Base-by-base conservation (phyloP, 2,888 invertebrate genomes). In the Polydrusus tereticollis region DNA sequence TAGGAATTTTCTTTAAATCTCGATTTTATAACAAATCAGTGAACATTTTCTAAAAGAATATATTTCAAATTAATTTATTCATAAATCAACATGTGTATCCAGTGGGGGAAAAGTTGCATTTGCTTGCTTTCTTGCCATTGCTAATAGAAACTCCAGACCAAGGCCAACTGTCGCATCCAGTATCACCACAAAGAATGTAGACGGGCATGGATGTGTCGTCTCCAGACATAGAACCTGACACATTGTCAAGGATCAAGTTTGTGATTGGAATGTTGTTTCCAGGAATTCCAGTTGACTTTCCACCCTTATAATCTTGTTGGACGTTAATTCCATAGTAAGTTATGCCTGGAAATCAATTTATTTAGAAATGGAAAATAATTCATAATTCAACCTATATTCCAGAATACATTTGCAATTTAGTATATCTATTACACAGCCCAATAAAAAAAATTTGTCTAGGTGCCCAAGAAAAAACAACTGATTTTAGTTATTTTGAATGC, bases 241-340 rank as follows among this genome's bases (percentile, higher is more conserved):
- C 58, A 21, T 67, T 55, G 1, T 50, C 67, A 21, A 78, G 29
- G 18, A 52, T 57, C 20, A 78, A 69, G 16, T 69, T 58, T 7
- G 38, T 69, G 21, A 78, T 76, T 16, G 77, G 77, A 45, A 77
- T 73, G 58, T 78, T 78, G 23, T 63, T 69, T 16, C 59, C 67
- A 1, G 77, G 20, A 4, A 10, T 70, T 23, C 77, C 78, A 38
- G 43, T 77, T 12, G 72, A 62, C 7, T 43, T 26, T 7, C 78
- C 76, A 29, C 75, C 70, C 16, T 66, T 63, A 38, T 78, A 78
- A 45, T 78, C 77, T 60, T 78, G 75, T 59, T 77, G 76, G 41
- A 78, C 67, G 62, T 77, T 76, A 18, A 78, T 73, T 20, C 76
- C 78, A 55, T 69, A 78, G 7, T 75, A 64, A 1, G 57, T 69